phyloP scores from a whole-genome alignment of 1,140 invertebrate genomes.

The Polypedilum vanderplanki region DNA sequence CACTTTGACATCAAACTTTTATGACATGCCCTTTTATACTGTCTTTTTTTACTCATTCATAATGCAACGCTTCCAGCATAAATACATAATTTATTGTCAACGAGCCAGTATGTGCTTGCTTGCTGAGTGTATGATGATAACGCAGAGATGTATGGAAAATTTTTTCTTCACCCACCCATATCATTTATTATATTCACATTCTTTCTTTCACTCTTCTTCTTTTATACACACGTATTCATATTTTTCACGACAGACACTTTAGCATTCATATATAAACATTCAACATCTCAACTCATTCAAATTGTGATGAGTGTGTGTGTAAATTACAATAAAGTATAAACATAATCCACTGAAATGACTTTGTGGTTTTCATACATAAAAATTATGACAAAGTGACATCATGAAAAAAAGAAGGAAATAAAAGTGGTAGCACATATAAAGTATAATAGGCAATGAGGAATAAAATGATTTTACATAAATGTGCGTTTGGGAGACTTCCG shows the following conservation, averaged over 20 bases:
- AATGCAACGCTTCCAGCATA: constrained; percentile 7
- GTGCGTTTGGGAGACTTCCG: not conserved
- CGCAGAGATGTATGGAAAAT: not conserved
- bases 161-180: not conserved
- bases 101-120: not conserved
- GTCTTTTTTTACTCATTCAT: not conserved
- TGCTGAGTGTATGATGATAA: constrained; percentile 6
- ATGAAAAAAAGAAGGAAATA: not conserved
- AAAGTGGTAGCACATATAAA: not conserved
- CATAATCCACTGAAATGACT: constrained; percentile 23
- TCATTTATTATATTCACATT: not conserved
- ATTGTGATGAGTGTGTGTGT: not conserved
- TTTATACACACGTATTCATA: not conserved
- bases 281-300: not conserved
- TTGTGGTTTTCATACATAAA: not conserved
- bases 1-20: constrained; percentile 6
- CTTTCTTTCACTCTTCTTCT: not conserved
- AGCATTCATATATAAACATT: not conserved
- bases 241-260: constrained; percentile 6
- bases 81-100: constrained; percentile 17
- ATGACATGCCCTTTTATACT: constrained; percentile 1
- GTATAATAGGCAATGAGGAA: not conserved
- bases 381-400: not conserved
- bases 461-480: not conserved
- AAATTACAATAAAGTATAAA: constrained; percentile 17